Percentiles rank a stretch among this genome's conserved stretches.
These are phyloP conservation scores for Caenorhabditis afra DNA, from an alignment of 2,888 invertebrate species.

Conservation along the genomic window DNA sequence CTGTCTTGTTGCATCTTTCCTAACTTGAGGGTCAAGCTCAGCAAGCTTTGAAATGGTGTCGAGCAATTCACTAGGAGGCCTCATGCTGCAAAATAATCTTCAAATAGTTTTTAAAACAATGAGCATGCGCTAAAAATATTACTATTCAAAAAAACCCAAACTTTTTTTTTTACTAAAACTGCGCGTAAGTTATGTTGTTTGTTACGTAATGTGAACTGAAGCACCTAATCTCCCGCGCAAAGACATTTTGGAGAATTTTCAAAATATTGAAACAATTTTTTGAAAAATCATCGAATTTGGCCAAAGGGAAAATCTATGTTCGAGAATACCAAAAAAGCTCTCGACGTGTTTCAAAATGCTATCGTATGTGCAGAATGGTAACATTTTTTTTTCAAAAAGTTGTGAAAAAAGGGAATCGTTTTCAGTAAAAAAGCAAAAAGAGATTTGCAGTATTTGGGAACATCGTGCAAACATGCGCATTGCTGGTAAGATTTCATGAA, in stretches of 20 bases:
- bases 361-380: not conserved
- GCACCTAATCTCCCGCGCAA: no score
- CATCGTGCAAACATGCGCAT: conserved; percentile 62
- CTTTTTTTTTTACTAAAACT: no score
- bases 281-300: no score
- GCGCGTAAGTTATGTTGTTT: no score
- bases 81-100: conserved; percentile 23
- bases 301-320: no score
- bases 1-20: conserved; percentile 57
- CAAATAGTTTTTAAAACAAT: no score
- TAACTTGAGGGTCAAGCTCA: conserved; percentile 58
- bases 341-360: not conserved
- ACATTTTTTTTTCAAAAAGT: not conserved
- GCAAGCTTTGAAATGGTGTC: conserved; percentile 65
- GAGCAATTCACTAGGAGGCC: conserved; percentile 66
- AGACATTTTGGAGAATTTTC: no score
- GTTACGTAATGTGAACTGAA: no score
- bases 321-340: not conserved
- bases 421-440: conserved; percentile 37
- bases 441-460: conserved; percentile 56
- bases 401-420: not conserved
- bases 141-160: no score
- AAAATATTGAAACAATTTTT: no score
- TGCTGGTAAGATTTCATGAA: conserved; percentile 55
- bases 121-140: no score